Conservation (phyloP, 2,113 vertebrate genomes). For the Eulacestoma nigropectus region DNA sequence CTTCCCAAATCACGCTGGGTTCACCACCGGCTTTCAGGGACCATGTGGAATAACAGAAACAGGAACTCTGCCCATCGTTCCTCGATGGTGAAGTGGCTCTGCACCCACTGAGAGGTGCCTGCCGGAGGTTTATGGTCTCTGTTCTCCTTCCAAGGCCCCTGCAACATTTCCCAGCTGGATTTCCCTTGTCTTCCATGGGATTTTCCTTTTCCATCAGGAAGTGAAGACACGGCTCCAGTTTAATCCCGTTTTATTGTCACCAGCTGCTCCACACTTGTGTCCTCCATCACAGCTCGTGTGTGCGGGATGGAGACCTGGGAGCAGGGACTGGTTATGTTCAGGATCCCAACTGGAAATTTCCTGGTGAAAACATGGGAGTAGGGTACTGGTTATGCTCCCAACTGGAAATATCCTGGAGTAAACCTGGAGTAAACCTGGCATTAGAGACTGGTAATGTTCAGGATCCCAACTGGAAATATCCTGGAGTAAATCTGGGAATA, state of each 20-base stretch:
- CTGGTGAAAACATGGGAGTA: neutral
- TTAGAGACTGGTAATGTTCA: neutral
- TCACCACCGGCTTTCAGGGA: neutral
- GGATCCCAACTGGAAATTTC: neutral
- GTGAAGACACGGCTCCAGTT: neutral
- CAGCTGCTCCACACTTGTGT: neutral
- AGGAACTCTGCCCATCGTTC: neutral
- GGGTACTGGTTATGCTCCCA: neutral
- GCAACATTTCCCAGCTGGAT: neutral
- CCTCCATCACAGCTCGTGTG: neutral
- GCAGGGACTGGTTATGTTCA: neutral
- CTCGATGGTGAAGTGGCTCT: neutral
- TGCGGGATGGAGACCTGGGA: neutral
- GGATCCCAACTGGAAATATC: neutral
- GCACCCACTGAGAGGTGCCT: neutral
- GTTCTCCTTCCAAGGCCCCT: neutral
- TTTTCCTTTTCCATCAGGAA: neutral
- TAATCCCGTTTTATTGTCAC: neutral
- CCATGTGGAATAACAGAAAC: neutral
- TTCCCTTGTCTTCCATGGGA: neutral
- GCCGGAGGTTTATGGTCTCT: neutral
- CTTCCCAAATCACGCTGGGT: neutral
- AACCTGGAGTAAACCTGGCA: neutral
- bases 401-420: neutral
- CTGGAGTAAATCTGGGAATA: neutral